A percentile compares a stretch with the other conserved stretches of the same genome.
phyloP scores from a whole-genome alignment of 1,140 invertebrate species.

The Neodiprion virginianus region DNA sequence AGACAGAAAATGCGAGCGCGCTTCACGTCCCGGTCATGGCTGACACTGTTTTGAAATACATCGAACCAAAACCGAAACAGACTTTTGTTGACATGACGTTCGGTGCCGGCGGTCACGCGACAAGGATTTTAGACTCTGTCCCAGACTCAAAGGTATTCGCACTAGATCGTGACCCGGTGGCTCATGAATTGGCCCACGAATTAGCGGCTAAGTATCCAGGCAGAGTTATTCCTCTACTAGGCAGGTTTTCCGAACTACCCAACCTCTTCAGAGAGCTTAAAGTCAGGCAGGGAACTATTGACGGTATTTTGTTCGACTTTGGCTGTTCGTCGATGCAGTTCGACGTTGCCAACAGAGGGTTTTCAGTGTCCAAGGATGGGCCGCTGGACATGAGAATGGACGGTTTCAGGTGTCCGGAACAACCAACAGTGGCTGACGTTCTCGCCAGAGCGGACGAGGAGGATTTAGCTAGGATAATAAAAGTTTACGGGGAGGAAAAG shows the following conservation, averaged over 20 bases:
- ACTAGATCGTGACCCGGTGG: conserved; percentile 88
- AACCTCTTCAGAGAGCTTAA: conserved; percentile 67
- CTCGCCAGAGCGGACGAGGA: conserved; percentile 79
- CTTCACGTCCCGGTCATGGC: conserved; percentile 76
- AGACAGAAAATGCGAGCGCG: conserved; percentile 30
- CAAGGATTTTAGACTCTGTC: conserved; percentile 65
- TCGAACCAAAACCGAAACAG: conserved; percentile 69
- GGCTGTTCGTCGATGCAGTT: conserved; percentile 98
- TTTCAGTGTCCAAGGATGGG: conserved; percentile 83
- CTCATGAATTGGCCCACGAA: conserved; percentile 71
- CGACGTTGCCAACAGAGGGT: conserved; percentile 81
- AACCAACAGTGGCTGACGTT: conserved; percentile 86
- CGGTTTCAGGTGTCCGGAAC: conserved; percentile 70
- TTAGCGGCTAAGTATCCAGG: conserved; percentile 72
- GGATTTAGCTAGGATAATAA: conserved; percentile 84
- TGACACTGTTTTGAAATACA: conserved; percentile 72
- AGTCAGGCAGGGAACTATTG: conserved; percentile 72
- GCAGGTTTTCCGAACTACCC: conserved; percentile 88
- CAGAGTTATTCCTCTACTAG: conserved; percentile 78
- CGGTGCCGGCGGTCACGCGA: conserved; percentile 90
- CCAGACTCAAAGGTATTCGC: conserved; percentile 72
- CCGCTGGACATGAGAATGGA: conserved; percentile 98
- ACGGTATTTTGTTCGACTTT: conserved; percentile 91
- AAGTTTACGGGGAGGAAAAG: conserved; percentile 92
- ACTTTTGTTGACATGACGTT: conserved; percentile 90